Evolutionary conservation across 2,888 invertebrate species (phyloP), one percentile per base, ranked within the genome.

Genomic region (Sarcophaga rosellei): DNA sequence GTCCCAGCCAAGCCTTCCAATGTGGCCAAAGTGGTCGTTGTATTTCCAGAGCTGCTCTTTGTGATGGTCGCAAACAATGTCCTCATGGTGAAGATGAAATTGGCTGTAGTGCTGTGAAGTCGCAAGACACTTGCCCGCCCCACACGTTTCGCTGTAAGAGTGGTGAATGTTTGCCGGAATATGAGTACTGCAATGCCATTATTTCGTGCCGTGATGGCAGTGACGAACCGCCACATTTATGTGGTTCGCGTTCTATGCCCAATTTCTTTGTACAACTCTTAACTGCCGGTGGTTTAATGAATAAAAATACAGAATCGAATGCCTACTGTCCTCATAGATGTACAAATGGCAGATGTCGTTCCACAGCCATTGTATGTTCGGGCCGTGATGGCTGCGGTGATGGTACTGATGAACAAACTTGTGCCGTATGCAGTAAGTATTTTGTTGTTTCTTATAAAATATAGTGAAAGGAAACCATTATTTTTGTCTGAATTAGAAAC

Each of bases 331-430:
- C 98, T 61, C 95, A 97, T 92, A 95, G 96, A 57, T 98, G 98
- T 93, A 96, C 95, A 87, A 98, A 98, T 92, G 97, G 97, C 2
- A 94, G 97, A 83, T 98, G 98, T 92, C 95, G 98, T 81, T 97
- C 97, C 72, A 97, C 97, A 81, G 98, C 98, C 0, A 97, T 98
- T 86, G 96, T 97, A 4, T 98, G 98, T 93, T 97, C 97, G 17
- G 98, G 98, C 44, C 95, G 96, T 62, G 98, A 98, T 92, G 98
- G 98, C 23, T 98, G 98, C 91, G 98, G 98, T 10, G 98, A 98
- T 94, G 97, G 96, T 89, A 97, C 96, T 65, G 98, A 98, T 91
- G 98, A 98, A 93, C 95, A 95, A 87, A 95, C 95, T 87, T 98
- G 98, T 93, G 94, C 95, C 88, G 96, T 98, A 88, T 98, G 98